Base-by-base conservation (phyloP, 2,888 invertebrate genomes). In the Melieria crassipennis region DNA sequence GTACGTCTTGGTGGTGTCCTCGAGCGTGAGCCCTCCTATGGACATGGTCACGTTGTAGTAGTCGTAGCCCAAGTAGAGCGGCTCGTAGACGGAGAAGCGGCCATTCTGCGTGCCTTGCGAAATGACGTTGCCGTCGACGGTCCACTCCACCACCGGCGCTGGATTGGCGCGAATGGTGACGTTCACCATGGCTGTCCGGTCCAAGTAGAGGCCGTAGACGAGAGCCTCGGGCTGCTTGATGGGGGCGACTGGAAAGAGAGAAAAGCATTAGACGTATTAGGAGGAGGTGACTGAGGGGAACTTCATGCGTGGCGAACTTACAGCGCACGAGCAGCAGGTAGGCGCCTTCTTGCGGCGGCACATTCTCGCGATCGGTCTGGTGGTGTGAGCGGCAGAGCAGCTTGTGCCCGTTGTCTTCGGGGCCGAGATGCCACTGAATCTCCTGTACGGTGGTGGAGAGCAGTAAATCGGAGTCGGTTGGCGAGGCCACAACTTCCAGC, bases 121-220 rank as follows among this genome's bases (percentile, higher is more conserved):
- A 70, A 92, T 88, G 61, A 82, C 81, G 56, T 80, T 80, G 0
- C 90, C 90, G 16, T 90, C 90, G 5, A 93, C 86, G 6, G 87
- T 88, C 94, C 94, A 95, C 77, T 90, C 89, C 50, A 91, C 89
- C n/a, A 80, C 81, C 0, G 94, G 94, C 65, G 88, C 87, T 0
- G 95, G 94, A 85, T 93, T 92, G 11, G 94, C 90, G 4, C 91
- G 88, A 45, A 94, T 88, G 1, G 91, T 91, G n/a, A 94, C 90
- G 75, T 91, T 91, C 66, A 95, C 90, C 4, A 89, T 88, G 1
- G 93, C 94, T n/a, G 90, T 89, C 56, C 90, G 89, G 5, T 92
- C 93, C 75, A 94, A 87, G 73, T 91, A 91, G 73, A 92, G 90
- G 0, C 94, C 94, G 83, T 94, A 94, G 70, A 91, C 91, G 50